Evolutionary conservation across 2,797 vertebrate species (phyloP), one percentile per base, ranked within the genome.

Genomic region (Mormyrus proboscirostris): DNA sequence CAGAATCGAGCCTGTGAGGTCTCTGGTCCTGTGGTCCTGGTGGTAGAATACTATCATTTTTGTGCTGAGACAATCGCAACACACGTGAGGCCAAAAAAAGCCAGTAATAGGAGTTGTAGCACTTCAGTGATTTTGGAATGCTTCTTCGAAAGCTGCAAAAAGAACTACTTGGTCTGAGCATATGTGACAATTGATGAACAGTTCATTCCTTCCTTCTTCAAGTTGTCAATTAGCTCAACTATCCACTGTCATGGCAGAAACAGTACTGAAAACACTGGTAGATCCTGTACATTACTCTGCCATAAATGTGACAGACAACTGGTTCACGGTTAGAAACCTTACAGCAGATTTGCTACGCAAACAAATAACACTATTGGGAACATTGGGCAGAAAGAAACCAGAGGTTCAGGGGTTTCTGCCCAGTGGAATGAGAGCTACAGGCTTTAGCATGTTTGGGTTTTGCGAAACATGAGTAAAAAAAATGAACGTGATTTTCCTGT

Each of bases 311-410:
- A 87, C 51, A 51, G 51, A 87, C 85, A 79, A 55, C 62, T 88
- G 49, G 69, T 79, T 88, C 62, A 73, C 87, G 29, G n/a, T n/a
- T 88, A n/a, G 10, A 0, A 49, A 25, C 9, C 47, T 85, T 19
- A n/a, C 88, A 38, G 65, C 7, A 51, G 88, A 88, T 76, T 88
- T 76, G 88, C 62, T 49, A 4, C 10, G 0, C 47, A 55, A 41
- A 88, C 22, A 73, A 88, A 88, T 88, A 49, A 79, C 65, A 53
- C 25, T 38, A 16, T 65, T 88, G n/a, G 57, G 87, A 73, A 88
- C 55, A 49, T 19, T 73, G 41, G 7, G 59, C 88, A 88, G 47
- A 33, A 88, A 76, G 22, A 53, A 25, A 53, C 9, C 16, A 76
- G 38, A 79, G 38, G 44, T 88, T 29, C 44, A 44, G 25, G 22